phyloP scores from a whole-genome alignment of 2,888 invertebrate genomes.

The Apotomis capreana region DNA sequence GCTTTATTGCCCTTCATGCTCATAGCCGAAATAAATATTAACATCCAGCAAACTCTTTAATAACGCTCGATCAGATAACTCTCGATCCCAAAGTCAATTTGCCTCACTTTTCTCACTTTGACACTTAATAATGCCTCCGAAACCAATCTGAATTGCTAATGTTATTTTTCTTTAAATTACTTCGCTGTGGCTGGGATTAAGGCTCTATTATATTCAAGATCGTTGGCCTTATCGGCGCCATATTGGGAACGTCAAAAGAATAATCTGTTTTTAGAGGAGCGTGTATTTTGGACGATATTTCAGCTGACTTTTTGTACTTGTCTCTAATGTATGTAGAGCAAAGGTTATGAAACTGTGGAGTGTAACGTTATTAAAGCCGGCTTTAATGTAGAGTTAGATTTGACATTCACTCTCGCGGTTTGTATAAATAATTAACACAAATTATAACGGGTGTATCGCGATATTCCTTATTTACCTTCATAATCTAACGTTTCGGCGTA shows the following conservation, averaged over 20 bases:
- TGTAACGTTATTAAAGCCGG: not conserved
- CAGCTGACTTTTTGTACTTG: not conserved
- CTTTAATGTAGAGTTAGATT: not conserved
- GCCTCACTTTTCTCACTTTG: conserved; percentile 68
- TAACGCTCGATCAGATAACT: conserved; percentile 36
- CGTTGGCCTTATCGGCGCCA: conserved; percentile 67
- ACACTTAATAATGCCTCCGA: conserved; percentile 77
- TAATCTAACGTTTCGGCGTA: too few species aligned
- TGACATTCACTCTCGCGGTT: too few species aligned
- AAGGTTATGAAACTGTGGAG: not conserved
- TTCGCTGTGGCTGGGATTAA: conserved; percentile 70
- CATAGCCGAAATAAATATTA: not conserved
- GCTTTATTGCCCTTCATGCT: not conserved
- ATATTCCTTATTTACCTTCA: too few species aligned
- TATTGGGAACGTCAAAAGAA: conserved; percentile 53
- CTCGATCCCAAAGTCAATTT: conserved; percentile 39
- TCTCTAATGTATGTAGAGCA: not conserved
- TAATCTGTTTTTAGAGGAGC: conserved; percentile 38
- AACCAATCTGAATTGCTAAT: conserved; percentile 81
- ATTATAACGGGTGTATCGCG: too few species aligned
- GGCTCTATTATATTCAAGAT: conserved; percentile 74
- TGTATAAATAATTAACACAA: too few species aligned
- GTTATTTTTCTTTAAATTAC: conserved; percentile 82
- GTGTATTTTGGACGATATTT: conserved; percentile 45
- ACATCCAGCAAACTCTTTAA: conserved; percentile 5